These are phyloP conservation scores for Protophormia terraenovae DNA, from an alignment of 2,888 invertebrate species.

Conservation along the genomic window DNA sequence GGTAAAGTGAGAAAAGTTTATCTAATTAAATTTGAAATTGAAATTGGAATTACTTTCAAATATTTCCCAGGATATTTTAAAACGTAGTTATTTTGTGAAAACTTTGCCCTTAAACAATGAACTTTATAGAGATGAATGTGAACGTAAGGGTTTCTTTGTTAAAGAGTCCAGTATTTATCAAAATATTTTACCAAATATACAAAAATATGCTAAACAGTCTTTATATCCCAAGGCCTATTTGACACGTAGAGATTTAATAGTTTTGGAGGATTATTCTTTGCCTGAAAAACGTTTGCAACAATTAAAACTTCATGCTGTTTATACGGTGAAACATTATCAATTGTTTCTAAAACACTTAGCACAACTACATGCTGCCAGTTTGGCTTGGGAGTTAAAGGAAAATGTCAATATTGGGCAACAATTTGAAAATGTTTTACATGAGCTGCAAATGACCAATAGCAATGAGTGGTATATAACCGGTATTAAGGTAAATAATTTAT, in stretches of 20 bases:
- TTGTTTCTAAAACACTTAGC: constrained; percentile 73
- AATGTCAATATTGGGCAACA: constrained; percentile 72
- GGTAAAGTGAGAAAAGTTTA: constrained; percentile 22
- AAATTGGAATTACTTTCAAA: neutral
- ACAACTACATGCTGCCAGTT: constrained; percentile 74
- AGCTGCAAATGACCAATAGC: constrained; percentile 70
- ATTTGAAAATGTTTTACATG: constrained; percentile 70
- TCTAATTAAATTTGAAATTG: neutral
- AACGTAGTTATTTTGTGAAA: constrained; percentile 75
- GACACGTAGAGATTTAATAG: constrained; percentile 74
- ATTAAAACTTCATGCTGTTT: constrained; percentile 62
- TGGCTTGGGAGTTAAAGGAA: constrained; percentile 75
- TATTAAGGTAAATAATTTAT: constrained; percentile 70
- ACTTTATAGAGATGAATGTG: constrained; percentile 72
- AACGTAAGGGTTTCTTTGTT: constrained; percentile 75
- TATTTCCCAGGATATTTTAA: neutral
- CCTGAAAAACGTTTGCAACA: constrained; percentile 69
- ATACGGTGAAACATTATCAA: constrained; percentile 71
- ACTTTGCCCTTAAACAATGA: constrained; percentile 74
- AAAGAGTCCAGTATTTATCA: constrained; percentile 75
- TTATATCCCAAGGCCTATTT: constrained; percentile 74
- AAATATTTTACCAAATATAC: constrained; percentile 74
- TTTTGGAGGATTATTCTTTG: constrained; percentile 74
- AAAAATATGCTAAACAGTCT: constrained; percentile 73
- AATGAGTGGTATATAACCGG: constrained; percentile 76